Percentiles rank a stretch among this genome's conserved stretches.
phyloP scores from a whole-genome alignment of 2,888 invertebrate species.

The Antheraea assamensis region DNA sequence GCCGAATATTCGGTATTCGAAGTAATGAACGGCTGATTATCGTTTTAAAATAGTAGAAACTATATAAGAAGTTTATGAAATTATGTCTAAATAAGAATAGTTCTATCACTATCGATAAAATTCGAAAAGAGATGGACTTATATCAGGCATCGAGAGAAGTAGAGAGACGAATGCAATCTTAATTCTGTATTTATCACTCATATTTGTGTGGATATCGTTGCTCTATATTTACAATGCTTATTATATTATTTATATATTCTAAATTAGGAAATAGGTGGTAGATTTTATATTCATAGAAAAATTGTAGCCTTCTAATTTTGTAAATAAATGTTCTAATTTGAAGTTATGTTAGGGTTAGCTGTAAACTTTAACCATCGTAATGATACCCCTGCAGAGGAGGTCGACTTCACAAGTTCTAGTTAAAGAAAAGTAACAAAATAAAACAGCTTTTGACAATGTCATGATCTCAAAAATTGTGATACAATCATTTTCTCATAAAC shows the following conservation, averaged over 20 bases:
- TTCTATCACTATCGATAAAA: neutral
- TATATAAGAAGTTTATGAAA: neutral
- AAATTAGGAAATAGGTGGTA: neutral
- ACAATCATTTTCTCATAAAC: no score
- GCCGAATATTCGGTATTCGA: neutral
- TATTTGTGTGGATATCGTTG: constrained; percentile 57
- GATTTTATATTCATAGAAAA: neutral
- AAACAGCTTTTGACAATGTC: no score
- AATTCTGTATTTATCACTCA: constrained; percentile 54
- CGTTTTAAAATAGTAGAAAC: neutral
- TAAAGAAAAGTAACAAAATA: no score
- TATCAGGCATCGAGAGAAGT: neutral
- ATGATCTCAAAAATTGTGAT: no score
- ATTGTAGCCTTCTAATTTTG: no score
- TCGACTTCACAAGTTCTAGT: no score
- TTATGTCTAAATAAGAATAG: neutral
- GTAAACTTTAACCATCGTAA: no score
- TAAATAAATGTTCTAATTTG: no score
- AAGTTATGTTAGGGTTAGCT: no score
- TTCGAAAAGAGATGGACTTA: neutral
- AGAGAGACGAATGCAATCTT: neutral
- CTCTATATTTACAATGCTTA: constrained; percentile 55
- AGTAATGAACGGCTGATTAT: neutral
- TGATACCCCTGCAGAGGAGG: no score
- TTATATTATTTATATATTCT: constrained; percentile 24